Base-by-base conservation (phyloP, 2,888 invertebrate species). In the Mechanitis mazaeus region DNA sequence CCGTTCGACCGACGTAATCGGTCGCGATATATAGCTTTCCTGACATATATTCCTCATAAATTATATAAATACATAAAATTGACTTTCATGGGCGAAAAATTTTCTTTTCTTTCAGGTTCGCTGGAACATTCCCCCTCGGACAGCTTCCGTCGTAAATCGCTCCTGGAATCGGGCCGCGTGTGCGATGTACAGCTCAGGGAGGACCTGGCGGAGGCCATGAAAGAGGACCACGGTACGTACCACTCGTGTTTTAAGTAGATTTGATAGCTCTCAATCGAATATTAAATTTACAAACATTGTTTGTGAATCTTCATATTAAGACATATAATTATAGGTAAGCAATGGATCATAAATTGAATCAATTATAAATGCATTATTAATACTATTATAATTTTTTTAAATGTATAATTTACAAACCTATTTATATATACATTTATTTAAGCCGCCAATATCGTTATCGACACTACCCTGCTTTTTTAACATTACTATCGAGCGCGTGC, bases 191-290 rank as follows among this genome's bases (percentile, higher is more conserved):
- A 96, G 74, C 90, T 98, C 20, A 92, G 94, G 70, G 97, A 97
- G 81, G 97, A 97, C 83, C 91, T 98, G 59, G 98, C 97, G 0
- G 98, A 98, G 79, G 98, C 98, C 59, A 98, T 98, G 98, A 92
- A 96, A 71, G 98, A 98, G 79, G 90, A 91, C 50, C 88, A 90
- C 70, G 90, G 88, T 90, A 73, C 71, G 84, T 80, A 12, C 2
- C 50, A 35, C 35, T 3, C 2, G 3, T 3, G 35, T 5, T 2
- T 35, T 35, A 35, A 35, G 2, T 35, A 35, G 6, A 35, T 35
- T 35, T 3, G 35, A 5, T 42, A 42, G 42, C 42, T 9, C 11
- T 11, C 9, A 42, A 42, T 7, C 9, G 3, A 9, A 42, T 42
- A 42, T 6, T 38, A 38, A 38, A 38, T 38, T 38, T 6, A 38